Evolutionary conservation across 2,888 invertebrate genomes (phyloP), one percentile per base, ranked within the genome.

Genomic region (Cosmopolites sordidus): DNA sequence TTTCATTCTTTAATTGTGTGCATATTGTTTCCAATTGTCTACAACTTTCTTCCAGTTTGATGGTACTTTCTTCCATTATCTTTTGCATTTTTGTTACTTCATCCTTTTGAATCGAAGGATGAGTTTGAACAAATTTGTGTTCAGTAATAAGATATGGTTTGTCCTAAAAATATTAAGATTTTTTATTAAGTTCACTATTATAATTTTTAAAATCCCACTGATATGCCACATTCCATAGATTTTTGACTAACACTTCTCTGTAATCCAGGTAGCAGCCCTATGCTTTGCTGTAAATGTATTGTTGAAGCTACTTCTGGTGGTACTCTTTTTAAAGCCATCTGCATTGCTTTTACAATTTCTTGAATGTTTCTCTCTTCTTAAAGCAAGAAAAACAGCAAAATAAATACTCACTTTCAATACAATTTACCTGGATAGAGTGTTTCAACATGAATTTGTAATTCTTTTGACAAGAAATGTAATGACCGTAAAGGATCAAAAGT

Each of bases 401-500:
- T n/a, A n/a, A n/a, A n/a, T 44, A 12, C 18, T 46, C 9, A 38
- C 18, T 38, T 39, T 18, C 12, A 17, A 11, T 64, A 17, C n/a
- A n/a, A n/a, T n/a, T 16, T 64, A 73, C 73, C 63, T 56, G 69
- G 66, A 14, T 67, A 39, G 51, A 60, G 43, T 16, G 60, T 55
- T 45, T 66, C 61, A 15, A 75, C 49, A 54, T 71, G 70, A 15
- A 62, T 63, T 43, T 71, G 67, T 45, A 75, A 58, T 57, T 75
- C 75, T 52, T 69, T 71, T 1, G 71, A 67, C 27, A 75, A 61
- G 61, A 74, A 74, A 61, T 74, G 74, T 45, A 75, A 52, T 1
- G 73, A 73, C 6, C 73, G 59, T 45, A 75, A 61, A 0, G 75
- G 74, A 61, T 75, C 73, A 59, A 71, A 73, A 56, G 63, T 67